Percentiles rank a stretch among this genome's conserved stretches.
These are phyloP conservation scores for Clinocottus analis DNA, from an alignment of 2,113 vertebrate species.

Conservation along the genomic window DNA sequence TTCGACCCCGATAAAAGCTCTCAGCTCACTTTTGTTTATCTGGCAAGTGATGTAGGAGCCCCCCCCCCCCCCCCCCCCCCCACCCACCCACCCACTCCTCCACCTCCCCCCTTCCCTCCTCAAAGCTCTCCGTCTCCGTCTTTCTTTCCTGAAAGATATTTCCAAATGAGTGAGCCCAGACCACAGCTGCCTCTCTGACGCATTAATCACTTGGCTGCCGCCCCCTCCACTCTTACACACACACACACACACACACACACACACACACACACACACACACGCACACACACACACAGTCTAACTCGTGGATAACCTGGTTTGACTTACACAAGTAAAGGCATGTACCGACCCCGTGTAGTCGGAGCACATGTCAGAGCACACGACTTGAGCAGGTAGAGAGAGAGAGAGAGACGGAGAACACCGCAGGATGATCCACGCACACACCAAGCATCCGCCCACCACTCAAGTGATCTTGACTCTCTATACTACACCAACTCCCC, in stretches of 20 bases:
- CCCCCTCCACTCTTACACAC: constrained; percentile 43
- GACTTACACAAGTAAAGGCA: constrained; percentile 44
- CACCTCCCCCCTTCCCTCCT: too few relatives aligned
- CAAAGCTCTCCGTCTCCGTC: constrained; percentile 40
- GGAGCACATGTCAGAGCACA: constrained; percentile 47
- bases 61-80: constrained; percentile 4
- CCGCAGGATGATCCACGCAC: constrained; percentile 10
- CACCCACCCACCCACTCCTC: too few relatives aligned
- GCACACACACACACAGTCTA: constrained; percentile 12
- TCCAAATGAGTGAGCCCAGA: constrained; percentile 74
- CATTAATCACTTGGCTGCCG: constrained; percentile 79
- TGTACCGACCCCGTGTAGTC: constrained; percentile 35
- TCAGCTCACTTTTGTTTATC: constrained; percentile 68
- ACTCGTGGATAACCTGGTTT: constrained; percentile 38
- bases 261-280: constrained; percentile 10
- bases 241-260: constrained; percentile 12
- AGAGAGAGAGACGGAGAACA: constrained; percentile 35
- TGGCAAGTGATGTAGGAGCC: constrained; percentile 47
- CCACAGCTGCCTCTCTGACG: constrained; percentile 74
- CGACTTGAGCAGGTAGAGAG: constrained; percentile 19
- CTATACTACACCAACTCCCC: constrained; percentile 48
- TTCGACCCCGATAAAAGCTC: constrained; percentile 32
- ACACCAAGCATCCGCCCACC: constrained; percentile 55
- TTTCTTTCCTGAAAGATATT: constrained; percentile 75
- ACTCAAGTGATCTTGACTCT: constrained; percentile 64